Evolutionary conservation across 1,140 invertebrate species (phyloP), one percentile per base, ranked within the genome.

Genomic region (Megalonaias nervosa): DNA sequence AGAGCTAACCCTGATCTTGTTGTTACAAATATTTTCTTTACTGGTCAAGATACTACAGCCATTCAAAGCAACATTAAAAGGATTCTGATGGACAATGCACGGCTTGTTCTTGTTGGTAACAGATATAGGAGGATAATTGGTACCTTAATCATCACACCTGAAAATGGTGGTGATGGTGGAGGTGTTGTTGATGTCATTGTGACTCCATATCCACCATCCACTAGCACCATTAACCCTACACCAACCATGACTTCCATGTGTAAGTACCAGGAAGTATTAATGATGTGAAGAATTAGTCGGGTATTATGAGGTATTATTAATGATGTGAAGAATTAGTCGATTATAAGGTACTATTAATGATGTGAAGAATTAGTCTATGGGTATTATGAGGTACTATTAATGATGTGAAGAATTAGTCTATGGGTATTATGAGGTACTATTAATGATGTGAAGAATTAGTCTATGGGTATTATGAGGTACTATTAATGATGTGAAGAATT

Each of bases 1-100:
- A 78, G 76, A 23, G 61, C 56, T n/a, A 68, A 73, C 48, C 76
- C 76, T 1, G 67, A 78, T 64, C 60, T 74, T 14, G 76, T 71
- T 13, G 65, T 78, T n/a, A 59, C 70, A 31, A 66, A 78, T 67
- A 71, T 74, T 5, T 12, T 59, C 4, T 78, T 78, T 68, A 73
- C 67, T 26, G 76, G 76, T n/a, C 58, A 67, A 17, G 59, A 66
- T 15, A 78, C 71, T 2, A 66, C 15, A 16, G 56, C 57, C 3
- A 31, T 78, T 48, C 70, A 74, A 60, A 21, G n/a, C 1, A 31
- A 67, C 19, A 65, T 78, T 17, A 66, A 71, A 4, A 67, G 59
- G 64, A 67, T 55, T 26, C 23, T 78, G 2, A 78, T 78, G 76
- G 76, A 78, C 16, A 59, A 67, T 1, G 76, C 76, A 21, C 65